Base-by-base conservation (phyloP, 53 echinoderm and acorn worm genomes). In the Arbacia lixula region DNA sequence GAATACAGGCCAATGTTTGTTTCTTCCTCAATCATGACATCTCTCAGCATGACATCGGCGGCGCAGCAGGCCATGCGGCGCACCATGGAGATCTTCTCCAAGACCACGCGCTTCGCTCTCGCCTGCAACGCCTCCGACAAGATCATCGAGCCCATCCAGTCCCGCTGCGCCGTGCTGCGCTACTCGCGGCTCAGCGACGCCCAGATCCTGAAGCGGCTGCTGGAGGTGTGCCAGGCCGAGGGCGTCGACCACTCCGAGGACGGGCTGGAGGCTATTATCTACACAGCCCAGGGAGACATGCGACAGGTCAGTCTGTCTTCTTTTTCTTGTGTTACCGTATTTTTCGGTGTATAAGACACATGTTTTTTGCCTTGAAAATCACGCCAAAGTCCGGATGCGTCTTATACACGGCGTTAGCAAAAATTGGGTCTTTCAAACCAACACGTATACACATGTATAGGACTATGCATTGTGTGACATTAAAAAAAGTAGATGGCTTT, bases 81-180 rank as follows among this genome's bases (percentile, higher is more conserved):
- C 37, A 96, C 97, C 39, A 96, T 96, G 97, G 97, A 96, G 74
- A 93, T 96, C 60, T 96, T 91, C 78, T 96, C 97, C 61, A 96
- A 96, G 89, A 96, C 97, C n/a, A 96, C 97, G 5, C 85, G 97
- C 25, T 96, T 96, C 62, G 97, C 97, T 12, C 86, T 96, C 29
- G 97, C 97, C 58, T 96, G 97, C 52, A 96, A 96, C 65, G 85
- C 97, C 24, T 96, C 97, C 0, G 92, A 93, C 66, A 96, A 96
- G 77, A 96, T 96, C 60, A 96, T 96, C 37, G 97, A 96, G 67
- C 97, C 97, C 40, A 96, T 96, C 72, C 97, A 96, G 73, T 96
- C 97, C 11, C 72, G 97, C 35, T 96, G 97, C 46, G 97, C 97
- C 52, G 93, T 96, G 17, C 75, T 96, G 68, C 66, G 97, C n/a